phyloP scores from a whole-genome alignment of 1,140 invertebrate species.

The Leucophenga varia region DNA sequence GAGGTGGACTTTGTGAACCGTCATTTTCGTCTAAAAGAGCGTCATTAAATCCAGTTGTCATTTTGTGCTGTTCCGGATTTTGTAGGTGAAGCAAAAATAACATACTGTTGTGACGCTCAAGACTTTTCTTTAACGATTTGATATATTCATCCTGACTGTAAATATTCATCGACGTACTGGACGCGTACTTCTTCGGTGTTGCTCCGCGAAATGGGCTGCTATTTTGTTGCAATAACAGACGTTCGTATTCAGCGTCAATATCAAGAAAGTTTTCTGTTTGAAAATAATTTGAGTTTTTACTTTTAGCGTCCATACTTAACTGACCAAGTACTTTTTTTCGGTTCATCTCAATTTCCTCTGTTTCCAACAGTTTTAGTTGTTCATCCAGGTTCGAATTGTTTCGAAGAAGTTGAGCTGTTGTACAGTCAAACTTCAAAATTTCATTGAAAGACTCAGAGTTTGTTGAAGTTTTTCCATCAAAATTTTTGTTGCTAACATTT shows the following conservation, averaged over 20 bases:
- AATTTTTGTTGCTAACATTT: neutral
- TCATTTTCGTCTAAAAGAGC: slow-evolving; percentile 33
- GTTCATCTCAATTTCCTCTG: slow-evolving; percentile 44
- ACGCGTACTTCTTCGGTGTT: neutral
- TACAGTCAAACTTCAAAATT: slow-evolving; percentile 16
- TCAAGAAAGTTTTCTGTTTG: slow-evolving; percentile 2
- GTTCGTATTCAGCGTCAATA: slow-evolving; percentile 4
- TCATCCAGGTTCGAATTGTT: slow-evolving; percentile 49
- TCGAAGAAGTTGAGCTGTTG: slow-evolving; percentile 30
- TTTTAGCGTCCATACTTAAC: slow-evolving; percentile 10
- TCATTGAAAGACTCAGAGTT: neutral
- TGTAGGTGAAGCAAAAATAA: slow-evolving; percentile 48
- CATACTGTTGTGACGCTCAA: slow-evolving; percentile 54
- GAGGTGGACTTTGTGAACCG: slow-evolving; percentile 71
- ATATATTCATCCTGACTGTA: slow-evolving; percentile 55
- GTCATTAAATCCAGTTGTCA: slow-evolving; percentile 22
- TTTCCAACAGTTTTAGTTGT: slow-evolving; percentile 45
- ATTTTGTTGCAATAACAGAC: neutral
- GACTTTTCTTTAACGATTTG: slow-evolving; percentile 40
- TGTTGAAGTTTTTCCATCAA: slow-evolving; percentile 3
- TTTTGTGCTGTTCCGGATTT: slow-evolving; percentile 41
- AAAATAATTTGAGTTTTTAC: neutral
- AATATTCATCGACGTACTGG: slow-evolving; percentile 22
- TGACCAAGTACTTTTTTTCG: slow-evolving; percentile 36
- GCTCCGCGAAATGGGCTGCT: neutral